phyloP scores from a whole-genome alignment of 2,888 invertebrate genomes.

The Cartodere bifasciata region DNA sequence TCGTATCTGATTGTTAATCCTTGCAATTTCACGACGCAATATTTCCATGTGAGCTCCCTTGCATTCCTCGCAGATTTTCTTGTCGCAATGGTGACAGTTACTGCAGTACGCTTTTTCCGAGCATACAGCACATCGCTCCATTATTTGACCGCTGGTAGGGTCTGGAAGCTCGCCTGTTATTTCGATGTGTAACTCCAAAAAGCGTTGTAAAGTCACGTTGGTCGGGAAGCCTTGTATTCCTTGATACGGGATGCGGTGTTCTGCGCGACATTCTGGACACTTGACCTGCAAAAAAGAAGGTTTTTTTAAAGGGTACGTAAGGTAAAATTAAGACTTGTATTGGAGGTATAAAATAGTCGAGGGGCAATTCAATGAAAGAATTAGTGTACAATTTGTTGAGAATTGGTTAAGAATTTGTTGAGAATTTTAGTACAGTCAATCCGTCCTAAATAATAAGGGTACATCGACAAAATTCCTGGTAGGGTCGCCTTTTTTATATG shows the following conservation, averaged over 20 bases:
- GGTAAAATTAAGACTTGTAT: slow-evolving; percentile 1
- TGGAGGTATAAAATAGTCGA: no score
- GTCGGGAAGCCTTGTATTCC: slow-evolving; percentile 91
- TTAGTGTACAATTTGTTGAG: no score
- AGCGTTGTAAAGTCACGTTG: slow-evolving; percentile 89
- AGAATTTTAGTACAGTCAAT: no score
- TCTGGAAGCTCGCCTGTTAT: slow-evolving; percentile 85
- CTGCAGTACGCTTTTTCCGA: slow-evolving; percentile 84
- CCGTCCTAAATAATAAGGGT: no score
- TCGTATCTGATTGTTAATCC: slow-evolving; percentile 46
- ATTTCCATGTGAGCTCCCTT: slow-evolving; percentile 95
- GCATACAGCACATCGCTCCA: slow-evolving; percentile 89
- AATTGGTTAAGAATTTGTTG: no score
- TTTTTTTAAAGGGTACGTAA: no score
- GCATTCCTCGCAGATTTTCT: slow-evolving; percentile 93
- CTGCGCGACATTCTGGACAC: slow-evolving; percentile 96
- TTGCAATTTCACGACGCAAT: slow-evolving; percentile 51
- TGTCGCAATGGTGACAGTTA: slow-evolving; percentile 90
- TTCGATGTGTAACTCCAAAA: slow-evolving; percentile 86
- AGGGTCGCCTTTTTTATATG: no score
- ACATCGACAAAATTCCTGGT: no score
- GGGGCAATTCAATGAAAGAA: no score
- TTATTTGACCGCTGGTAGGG: slow-evolving; percentile 80
- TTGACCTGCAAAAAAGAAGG: slow-evolving; percentile 57
- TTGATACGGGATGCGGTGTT: slow-evolving; percentile 91